phyloP scores from a whole-genome alignment of 2,888 invertebrate species.

The Hypselothyrea guttata region DNA sequence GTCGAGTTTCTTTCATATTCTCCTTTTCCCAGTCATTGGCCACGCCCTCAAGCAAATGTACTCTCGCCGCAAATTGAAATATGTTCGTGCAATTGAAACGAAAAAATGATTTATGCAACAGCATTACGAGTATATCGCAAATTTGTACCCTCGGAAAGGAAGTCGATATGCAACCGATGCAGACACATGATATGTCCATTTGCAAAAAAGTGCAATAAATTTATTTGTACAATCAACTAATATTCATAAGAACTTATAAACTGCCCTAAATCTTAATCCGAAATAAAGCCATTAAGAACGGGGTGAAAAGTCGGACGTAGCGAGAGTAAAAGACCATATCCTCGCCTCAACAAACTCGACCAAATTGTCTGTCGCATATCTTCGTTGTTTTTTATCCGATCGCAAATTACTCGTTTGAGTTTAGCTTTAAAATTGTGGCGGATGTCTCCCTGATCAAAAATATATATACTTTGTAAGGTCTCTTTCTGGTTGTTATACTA shows the following conservation, averaged over 20 bases:
- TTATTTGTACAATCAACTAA: not conserved
- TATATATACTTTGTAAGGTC: no score
- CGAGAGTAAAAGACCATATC: no score
- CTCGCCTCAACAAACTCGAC: no score
- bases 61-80: slow-evolving; percentile 47
- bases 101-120: slow-evolving; percentile 78
- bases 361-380: no score
- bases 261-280: no score
- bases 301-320: not conserved
- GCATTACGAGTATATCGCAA: slow-evolving; percentile 77
- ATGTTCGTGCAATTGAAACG: slow-evolving; percentile 73
- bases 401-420: no score
- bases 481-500: no score
- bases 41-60: slow-evolving; percentile 50
- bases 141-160: slow-evolving; percentile 59
- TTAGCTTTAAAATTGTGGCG: no score
- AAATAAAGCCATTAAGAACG: not conserved
- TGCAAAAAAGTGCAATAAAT: not conserved
- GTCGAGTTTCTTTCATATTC: slow-evolving; percentile 31
- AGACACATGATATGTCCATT: slow-evolving; percentile 38
- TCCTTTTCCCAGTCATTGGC: slow-evolving; percentile 35
- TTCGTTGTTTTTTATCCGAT: no score
- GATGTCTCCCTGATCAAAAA: no score
- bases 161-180: slow-evolving; percentile 39
- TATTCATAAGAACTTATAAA: not conserved